phyloP scores from a whole-genome alignment of 2,888 invertebrate species.

The Heliconius hortense region DNA sequence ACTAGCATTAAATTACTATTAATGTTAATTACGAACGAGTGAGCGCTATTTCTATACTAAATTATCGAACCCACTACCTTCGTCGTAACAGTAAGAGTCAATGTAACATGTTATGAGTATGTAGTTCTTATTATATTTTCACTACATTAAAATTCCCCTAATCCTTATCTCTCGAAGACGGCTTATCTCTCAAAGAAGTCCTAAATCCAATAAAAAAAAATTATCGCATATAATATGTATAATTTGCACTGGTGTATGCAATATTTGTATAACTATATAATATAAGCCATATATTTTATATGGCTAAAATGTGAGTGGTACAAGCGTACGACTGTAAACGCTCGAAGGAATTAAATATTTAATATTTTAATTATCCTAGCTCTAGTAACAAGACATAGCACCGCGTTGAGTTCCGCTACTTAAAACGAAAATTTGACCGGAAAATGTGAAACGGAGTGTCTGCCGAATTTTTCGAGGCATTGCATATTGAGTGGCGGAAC shows the following conservation, averaged over 20 bases:
- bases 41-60: too few relatives aligned
- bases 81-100: too few relatives aligned
- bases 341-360: background rate
- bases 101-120: background rate
- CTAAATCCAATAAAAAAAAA: background rate
- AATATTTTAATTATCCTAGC: too few relatives aligned
- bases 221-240: background rate
- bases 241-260: background rate
- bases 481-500: too few relatives aligned
- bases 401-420: too few relatives aligned
- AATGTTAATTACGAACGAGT: too few relatives aligned
- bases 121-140: background rate
- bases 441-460: too few relatives aligned
- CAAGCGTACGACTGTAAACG: background rate
- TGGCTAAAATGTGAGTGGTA: too few relatives aligned
- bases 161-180: constrained; percentile 2
- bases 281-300: too few relatives aligned
- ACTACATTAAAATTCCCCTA: background rate
- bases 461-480: too few relatives aligned
- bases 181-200: background rate
- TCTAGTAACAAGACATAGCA: background rate
- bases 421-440: too few relatives aligned
- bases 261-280: background rate
- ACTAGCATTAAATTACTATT: too few relatives aligned
- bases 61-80: background rate